Evolutionary conservation across 2,888 invertebrate genomes (phyloP).

Genomic region (Thymelicus lineola): DNA sequence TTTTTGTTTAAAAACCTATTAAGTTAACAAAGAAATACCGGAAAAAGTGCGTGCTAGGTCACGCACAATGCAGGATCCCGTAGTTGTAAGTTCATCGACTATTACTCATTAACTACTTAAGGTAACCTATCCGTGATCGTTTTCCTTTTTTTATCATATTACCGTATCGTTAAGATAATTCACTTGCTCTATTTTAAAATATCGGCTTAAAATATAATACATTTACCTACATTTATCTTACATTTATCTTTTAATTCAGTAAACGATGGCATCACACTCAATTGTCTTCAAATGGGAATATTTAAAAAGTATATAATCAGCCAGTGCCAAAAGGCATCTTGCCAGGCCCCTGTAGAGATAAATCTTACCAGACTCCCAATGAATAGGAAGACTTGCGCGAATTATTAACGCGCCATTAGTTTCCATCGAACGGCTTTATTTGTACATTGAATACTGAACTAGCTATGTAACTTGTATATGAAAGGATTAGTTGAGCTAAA

Average conservation of each 20-base stretch:
- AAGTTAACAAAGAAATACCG: too few relatives aligned
- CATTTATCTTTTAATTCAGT: neutral
- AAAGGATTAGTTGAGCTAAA: constrained; percentile 10
- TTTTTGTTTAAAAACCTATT: too few relatives aligned
- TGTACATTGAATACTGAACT: constrained; percentile 35
- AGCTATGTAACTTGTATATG: constrained; percentile 21
- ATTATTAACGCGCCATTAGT: constrained; percentile 83
- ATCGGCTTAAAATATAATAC: too few relatives aligned
- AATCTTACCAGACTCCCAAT: constrained; percentile 76
- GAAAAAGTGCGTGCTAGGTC: too few relatives aligned
- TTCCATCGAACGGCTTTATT: constrained; percentile 74
- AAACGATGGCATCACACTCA: constrained; percentile 26
- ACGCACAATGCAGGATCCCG: too few relatives aligned
- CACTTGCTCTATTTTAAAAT: too few relatives aligned
- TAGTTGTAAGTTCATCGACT: too few relatives aligned
- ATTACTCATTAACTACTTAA: too few relatives aligned
- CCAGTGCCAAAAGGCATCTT: constrained; percentile 77
- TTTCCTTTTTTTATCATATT: too few relatives aligned
- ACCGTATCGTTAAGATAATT: too few relatives aligned
- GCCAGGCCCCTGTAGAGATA: constrained; percentile 81
- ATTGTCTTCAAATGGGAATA: constrained; percentile 39
- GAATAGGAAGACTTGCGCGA: constrained; percentile 75
- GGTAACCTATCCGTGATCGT: too few relatives aligned
- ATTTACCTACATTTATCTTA: too few relatives aligned
- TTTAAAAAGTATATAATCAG: constrained; percentile 45